phyloP scores from a whole-genome alignment of 2,888 invertebrate genomes.

The Acanthosepion pharaonis region DNA sequence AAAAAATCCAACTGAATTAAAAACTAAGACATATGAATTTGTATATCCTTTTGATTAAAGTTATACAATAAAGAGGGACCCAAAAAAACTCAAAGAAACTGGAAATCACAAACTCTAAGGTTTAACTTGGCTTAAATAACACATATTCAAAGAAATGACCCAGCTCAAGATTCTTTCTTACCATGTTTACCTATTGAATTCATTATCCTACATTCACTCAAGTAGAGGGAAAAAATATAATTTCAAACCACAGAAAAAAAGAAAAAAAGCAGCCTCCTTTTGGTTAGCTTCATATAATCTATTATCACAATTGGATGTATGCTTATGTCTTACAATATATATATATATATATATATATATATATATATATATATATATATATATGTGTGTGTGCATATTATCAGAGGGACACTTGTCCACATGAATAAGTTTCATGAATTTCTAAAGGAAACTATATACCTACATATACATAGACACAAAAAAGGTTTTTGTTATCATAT shows the following conservation, averaged over 20 bases:
- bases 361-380: not conserved
- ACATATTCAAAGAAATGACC: not conserved
- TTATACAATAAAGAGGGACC: too few species aligned
- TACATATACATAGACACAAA: not conserved
- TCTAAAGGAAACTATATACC: not conserved
- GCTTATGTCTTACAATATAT: not conserved
- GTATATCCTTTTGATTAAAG: too few species aligned
- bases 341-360: not conserved
- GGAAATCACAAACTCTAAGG: too few species aligned
- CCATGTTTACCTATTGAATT: not conserved
- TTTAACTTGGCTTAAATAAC: too few species aligned
- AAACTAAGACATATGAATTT: too few species aligned
- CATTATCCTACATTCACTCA: not conserved
- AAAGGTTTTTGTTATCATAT: not conserved
- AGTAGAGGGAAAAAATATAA: not conserved
- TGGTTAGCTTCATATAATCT: not conserved
- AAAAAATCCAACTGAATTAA: too few species aligned
- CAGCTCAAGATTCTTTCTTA: not conserved
- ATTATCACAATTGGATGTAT: not conserved
- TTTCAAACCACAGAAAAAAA: not conserved
- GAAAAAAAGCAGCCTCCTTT: not conserved
- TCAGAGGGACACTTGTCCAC: not conserved
- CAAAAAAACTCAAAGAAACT: too few species aligned
- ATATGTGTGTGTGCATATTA: not conserved
- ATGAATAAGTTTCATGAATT: not conserved